Conservation (phyloP, 2,797 vertebrate genomes). For the Acrossocheilus fasciatus region DNA sequence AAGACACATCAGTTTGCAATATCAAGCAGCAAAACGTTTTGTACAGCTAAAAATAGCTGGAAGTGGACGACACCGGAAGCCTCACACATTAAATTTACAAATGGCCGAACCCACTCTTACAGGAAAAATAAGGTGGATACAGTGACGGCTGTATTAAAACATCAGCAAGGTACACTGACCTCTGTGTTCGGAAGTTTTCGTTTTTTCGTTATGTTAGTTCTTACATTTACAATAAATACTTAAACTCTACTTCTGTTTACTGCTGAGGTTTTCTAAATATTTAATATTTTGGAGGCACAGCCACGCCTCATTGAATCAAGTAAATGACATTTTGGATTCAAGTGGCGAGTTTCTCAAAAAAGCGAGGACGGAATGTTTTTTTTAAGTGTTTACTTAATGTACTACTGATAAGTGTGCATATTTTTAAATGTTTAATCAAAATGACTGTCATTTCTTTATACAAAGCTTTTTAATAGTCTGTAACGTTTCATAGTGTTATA, state of each 20-base stretch:
- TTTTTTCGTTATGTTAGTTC: no score
- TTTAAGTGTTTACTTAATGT: neutral
- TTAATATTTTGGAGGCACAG: neutral
- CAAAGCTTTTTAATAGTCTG: neutral
- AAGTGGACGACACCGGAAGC: no score
- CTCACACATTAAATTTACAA: no score
- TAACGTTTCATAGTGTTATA: neutral
- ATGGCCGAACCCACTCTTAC: no score
- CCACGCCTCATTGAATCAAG: neutral
- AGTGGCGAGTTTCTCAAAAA: neutral
- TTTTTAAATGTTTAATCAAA: neutral
- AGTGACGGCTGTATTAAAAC: neutral
- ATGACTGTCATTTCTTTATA: neutral
- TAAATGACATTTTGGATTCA: neutral
- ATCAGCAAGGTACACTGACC: neutral
- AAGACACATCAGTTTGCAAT: no score
- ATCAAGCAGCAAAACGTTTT: no score
- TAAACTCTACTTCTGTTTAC: neutral
- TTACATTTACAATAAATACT: neutral
- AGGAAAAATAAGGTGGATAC: neutral
- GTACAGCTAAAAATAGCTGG: no score
- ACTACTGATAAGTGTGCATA: neutral
- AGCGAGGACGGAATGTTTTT: neutral
- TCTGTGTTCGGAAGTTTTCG: neutral
- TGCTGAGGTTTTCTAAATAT: neutral